Evolutionary conservation across 1,140 invertebrate species (phyloP).

Genomic region (Intoshia linei): DNA sequence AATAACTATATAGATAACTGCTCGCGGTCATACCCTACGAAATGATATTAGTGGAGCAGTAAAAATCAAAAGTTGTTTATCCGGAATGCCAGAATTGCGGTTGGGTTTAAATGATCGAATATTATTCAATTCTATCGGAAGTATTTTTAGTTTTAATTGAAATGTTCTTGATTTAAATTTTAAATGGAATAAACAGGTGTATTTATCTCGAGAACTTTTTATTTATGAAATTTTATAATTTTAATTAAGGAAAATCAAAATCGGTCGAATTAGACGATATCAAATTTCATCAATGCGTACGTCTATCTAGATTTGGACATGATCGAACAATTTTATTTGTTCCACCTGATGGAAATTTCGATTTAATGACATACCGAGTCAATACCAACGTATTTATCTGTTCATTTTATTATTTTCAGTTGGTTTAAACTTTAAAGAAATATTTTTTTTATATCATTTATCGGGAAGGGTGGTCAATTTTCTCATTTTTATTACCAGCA

Average conservation of each 20-base stretch:
- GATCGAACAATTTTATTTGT: constrained; percentile 93
- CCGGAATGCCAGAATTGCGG: constrained; percentile 96
- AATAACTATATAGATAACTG: constrained; percentile 37
- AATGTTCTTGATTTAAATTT: not conserved
- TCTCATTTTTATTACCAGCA: too few relatives aligned
- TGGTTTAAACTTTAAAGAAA: not conserved
- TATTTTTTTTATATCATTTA: too few relatives aligned
- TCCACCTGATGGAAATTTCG: constrained; percentile 95
- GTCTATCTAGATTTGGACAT: constrained; percentile 80
- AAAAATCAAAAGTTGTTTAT: constrained; percentile 90
- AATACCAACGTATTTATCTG: constrained; percentile 51
- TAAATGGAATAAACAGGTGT: not conserved
- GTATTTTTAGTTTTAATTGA: constrained; percentile 21
- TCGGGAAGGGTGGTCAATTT: too few relatives aligned
- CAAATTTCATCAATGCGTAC: constrained; percentile 96
- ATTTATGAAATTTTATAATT: constrained; percentile 1
- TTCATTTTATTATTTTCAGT: not conserved
- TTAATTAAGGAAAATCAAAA: constrained; percentile 53
- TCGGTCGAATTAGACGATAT: constrained; percentile 95
- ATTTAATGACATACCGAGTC: constrained; percentile 91
- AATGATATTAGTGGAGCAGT: constrained; percentile 95
- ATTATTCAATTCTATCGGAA: constrained; percentile 74
- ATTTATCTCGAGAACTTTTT: not conserved
- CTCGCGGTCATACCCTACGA: constrained; percentile 75
- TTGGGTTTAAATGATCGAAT: constrained; percentile 95